Evolutionary conservation across 1,140 invertebrate species (phyloP).

Genomic region (Eulimnadia texana): DNA sequence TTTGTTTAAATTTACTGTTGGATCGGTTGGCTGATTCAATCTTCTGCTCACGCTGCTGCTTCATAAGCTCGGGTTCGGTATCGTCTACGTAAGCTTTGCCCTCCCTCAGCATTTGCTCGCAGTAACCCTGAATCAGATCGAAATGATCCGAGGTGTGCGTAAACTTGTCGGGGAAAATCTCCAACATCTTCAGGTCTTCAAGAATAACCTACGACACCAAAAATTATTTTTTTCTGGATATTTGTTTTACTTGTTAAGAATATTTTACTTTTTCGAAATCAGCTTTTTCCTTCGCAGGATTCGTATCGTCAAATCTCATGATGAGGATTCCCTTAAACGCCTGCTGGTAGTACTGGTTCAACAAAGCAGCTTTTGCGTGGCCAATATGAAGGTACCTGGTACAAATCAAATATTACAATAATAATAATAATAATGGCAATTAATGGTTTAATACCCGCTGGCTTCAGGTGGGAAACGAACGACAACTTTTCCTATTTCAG

Average conservation of each 20-base stretch:
- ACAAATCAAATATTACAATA: conserved; percentile 20
- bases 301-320: conserved; percentile 99
- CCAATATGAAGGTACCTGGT: conserved; percentile 88
- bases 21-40: conserved; percentile 70
- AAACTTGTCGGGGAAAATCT: conserved; percentile 84
- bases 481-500: conserved; percentile 62
- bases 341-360: conserved; percentile 95
- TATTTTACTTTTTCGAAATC: conserved; percentile 74
- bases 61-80: conserved; percentile 88
- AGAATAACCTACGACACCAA: conserved; percentile 60
- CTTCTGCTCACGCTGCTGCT: conserved; percentile 79
- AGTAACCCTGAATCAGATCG: conserved; percentile 73
- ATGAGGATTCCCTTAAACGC: conserved; percentile 87
- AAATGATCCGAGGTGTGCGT: conserved; percentile 96
- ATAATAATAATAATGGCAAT: not conserved
- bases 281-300: conserved; percentile 97
- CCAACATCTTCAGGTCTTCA: conserved; percentile 79
- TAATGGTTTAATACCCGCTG: conserved; percentile 47
- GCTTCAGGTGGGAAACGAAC: conserved; percentile 97
- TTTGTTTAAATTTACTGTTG: conserved; percentile 47
- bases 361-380: conserved; percentile 94
- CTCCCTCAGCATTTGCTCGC: conserved; percentile 73
- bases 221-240: not conserved
- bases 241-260: not conserved
- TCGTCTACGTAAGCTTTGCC: conserved; percentile 93